These are phyloP conservation scores for Centruroides sculpturatus DNA, from an alignment of 1,140 invertebrate genomes.

Conservation along the genomic window DNA sequence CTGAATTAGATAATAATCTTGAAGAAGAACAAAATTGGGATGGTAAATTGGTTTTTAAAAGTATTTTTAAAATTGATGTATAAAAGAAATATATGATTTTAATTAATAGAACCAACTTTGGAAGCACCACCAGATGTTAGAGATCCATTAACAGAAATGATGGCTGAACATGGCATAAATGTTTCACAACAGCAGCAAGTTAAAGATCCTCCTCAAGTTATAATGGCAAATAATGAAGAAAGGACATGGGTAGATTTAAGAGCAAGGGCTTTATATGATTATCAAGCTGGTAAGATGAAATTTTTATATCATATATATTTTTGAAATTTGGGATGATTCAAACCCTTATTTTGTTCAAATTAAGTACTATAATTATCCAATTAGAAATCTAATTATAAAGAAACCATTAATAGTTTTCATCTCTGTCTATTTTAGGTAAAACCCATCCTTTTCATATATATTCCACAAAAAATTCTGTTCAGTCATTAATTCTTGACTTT, in stretches of 20 bases:
- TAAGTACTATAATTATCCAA: no score
- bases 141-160: conserved; percentile 13
- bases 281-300: conserved; percentile 63
- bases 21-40: conserved; percentile 32
- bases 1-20: conserved; percentile 16
- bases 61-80: no score
- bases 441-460: no score
- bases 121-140: conserved; percentile 16
- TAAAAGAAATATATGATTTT: background rate
- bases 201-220: conserved; percentile 7
- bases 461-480: no score
- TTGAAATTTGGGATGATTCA: no score
- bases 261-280: conserved; percentile 86
- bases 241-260: conserved; percentile 22
- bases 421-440: no score
- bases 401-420: no score
- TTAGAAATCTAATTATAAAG: no score
- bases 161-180: conserved; percentile 11
- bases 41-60: conserved; percentile 16
- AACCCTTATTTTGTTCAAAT: no score
- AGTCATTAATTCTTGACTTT: no score
- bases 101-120: conserved; percentile 15
- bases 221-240: background rate
- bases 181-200: background rate
- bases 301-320: no score